Base-by-base conservation (phyloP, 2,797 vertebrate species). In the Spheniscus humboldti region DNA sequence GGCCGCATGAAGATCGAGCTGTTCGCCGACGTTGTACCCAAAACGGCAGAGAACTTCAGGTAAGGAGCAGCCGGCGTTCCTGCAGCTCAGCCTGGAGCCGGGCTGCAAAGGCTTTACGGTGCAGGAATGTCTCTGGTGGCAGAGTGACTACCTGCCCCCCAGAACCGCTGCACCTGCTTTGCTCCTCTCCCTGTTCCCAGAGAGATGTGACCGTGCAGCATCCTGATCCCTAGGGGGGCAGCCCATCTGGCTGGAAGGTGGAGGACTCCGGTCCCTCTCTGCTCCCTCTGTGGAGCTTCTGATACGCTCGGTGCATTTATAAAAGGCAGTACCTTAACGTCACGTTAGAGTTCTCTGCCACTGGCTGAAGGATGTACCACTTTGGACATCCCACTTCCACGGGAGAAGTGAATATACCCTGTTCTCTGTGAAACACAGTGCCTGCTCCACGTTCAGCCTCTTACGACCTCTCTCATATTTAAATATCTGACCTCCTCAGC, bases 1-100 rank as follows among this genome's bases (percentile, higher is more conserved):
- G 99, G 99, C 17, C 98, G 99, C 91, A 99, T 99, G 99, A 99
- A 99, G 97, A 97, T 99, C 2, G 99, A 99, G 96, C 98, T 99
- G 37, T 99, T 99, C 74, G 99, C 99, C 5, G 99, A 99, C 37
- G 98, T 99, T 22, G 99, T 99, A 55, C 99, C 99, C n/a, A 99
- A 99, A 95, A 99, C 99, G 0, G 99, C 99, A 0, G 99, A 99
- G 97, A 99, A 99, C 89, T 99, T 99, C 97, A 98, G 99, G 99
- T 99, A 91, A 91, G 45, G 35, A 37, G 60, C 50, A 16, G 75
- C 10, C 0, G 0, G 13, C 0, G 0, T 24, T 15, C 24, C 30
- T 33, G 45, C 30, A 13, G 57, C 53, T 28, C 41, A 2, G 60
- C 33, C 27, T 10, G 41, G 16, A 3, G 5, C 14, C 0, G 4